phyloP scores from a whole-genome alignment of 2,797 vertebrate genomes.

The Propithecus deckenii region DNA sequence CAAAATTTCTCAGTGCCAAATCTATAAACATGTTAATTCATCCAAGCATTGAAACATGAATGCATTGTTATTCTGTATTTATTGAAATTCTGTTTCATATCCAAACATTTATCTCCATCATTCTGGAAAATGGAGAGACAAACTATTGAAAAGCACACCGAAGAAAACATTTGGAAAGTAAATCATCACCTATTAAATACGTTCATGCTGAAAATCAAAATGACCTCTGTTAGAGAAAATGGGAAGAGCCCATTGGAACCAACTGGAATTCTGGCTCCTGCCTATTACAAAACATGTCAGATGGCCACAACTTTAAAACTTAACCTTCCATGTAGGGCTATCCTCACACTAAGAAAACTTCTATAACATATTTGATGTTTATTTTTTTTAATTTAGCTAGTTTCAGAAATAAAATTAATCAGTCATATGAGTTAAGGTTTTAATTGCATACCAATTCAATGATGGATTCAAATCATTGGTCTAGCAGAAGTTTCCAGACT shows the following conservation, averaged over 20 bases:
- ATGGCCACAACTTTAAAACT: neutral
- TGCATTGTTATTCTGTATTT: neutral
- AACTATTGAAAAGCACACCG: neutral
- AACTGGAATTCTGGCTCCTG: neutral
- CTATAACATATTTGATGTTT: neutral
- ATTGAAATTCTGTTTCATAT: slow-evolving; percentile 33
- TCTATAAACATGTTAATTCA: slow-evolving; percentile 43
- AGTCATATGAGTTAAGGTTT: neutral
- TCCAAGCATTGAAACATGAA: slow-evolving; percentile 31
- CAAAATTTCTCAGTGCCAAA: slow-evolving; percentile 41
- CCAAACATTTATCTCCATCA: neutral
- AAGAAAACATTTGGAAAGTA: neutral
- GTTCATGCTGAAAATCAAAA: neutral
- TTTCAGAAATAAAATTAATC: neutral
- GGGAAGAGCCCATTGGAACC: neutral
- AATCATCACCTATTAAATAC: neutral
- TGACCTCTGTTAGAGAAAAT: neutral
- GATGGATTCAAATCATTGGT: neutral
- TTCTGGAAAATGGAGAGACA: neutral
- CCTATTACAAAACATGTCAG: neutral
- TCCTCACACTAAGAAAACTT: neutral
- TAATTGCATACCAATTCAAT: neutral
- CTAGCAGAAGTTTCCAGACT: neutral
- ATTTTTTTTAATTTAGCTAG: neutral
- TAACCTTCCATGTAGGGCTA: neutral